These are phyloP conservation scores for Manis crassicaudata DNA, from an alignment of 2,797 vertebrate species.

Conservation along the genomic window DNA sequence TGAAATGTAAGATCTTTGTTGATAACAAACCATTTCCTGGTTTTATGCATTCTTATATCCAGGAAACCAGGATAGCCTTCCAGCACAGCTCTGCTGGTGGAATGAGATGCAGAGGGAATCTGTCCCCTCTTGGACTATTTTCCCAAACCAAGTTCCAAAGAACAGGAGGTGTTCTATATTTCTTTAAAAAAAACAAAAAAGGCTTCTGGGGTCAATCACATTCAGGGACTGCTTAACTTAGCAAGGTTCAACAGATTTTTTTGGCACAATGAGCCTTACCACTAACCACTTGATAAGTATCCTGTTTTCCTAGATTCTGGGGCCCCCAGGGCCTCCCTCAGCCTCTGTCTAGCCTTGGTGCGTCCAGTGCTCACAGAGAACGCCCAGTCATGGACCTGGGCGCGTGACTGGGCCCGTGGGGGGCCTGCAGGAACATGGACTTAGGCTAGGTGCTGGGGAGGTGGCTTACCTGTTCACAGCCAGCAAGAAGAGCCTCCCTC, in stretches of 20 bases:
- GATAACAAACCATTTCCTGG: conserved; percentile 23
- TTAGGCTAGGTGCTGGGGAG: not conserved
- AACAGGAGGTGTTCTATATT: not conserved
- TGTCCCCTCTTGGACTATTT: not conserved
- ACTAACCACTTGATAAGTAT: not conserved
- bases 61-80: not conserved
- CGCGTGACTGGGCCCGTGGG: accelerated
- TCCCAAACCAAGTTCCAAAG: not conserved
- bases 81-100: not conserved
- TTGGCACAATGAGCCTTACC: not conserved
- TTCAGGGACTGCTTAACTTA: not conserved
- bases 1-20: not conserved
- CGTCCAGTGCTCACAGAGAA: not conserved
- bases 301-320: not conserved
- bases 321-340: not conserved
- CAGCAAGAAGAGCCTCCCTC: not conserved
- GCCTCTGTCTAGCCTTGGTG: accelerated
- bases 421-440: not conserved
- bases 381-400: not conserved
- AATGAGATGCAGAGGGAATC: not conserved
- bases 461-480: not conserved
- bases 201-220: not conserved
- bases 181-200: not conserved
- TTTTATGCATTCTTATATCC: not conserved
- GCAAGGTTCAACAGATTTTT: not conserved